These are phyloP conservation scores for Hypothenemus hampei DNA, from an alignment of 1,140 invertebrate genomes.

Conservation along the genomic window DNA sequence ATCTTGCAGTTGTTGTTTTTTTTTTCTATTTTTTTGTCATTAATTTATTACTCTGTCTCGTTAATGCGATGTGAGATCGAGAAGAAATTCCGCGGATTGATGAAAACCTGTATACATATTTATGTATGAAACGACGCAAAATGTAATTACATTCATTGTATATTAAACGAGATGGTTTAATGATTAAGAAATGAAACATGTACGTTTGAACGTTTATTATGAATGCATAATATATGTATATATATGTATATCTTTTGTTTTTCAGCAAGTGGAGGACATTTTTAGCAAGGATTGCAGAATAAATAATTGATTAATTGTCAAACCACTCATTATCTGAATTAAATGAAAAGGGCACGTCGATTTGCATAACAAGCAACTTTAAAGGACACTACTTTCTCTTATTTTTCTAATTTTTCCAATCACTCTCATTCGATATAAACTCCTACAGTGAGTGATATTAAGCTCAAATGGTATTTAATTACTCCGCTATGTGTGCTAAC, in stretches of 20 bases:
- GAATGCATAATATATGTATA: neutral
- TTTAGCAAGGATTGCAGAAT: neutral
- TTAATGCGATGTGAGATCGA: too few relatives aligned
- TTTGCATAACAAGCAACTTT: too few relatives aligned
- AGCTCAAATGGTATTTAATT: too few relatives aligned
- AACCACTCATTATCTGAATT: neutral
- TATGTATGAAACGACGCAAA: neutral
- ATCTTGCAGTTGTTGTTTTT: slow-evolving; percentile 4
- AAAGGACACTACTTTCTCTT: too few relatives aligned
- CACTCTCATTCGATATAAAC: too few relatives aligned
- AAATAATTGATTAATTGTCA: neutral
- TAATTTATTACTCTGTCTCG: too few relatives aligned
- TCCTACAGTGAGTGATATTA: too few relatives aligned
- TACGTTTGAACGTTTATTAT: neutral
- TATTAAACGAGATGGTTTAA: neutral
- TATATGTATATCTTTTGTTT: neutral
- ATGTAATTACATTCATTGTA: neutral
- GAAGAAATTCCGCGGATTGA: too few relatives aligned
- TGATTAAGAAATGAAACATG: neutral
- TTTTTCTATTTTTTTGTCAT: too few relatives aligned
- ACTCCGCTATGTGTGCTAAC: too few relatives aligned
- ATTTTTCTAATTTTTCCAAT: too few relatives aligned
- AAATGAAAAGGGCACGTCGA: neutral
- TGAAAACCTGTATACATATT: too few relatives aligned
- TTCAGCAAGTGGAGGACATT: neutral